Percentiles rank a stretch among this genome's conserved stretches.
phyloP scores from a whole-genome alignment of 2,797 vertebrate genomes.

The Sitta carolinensis region DNA sequence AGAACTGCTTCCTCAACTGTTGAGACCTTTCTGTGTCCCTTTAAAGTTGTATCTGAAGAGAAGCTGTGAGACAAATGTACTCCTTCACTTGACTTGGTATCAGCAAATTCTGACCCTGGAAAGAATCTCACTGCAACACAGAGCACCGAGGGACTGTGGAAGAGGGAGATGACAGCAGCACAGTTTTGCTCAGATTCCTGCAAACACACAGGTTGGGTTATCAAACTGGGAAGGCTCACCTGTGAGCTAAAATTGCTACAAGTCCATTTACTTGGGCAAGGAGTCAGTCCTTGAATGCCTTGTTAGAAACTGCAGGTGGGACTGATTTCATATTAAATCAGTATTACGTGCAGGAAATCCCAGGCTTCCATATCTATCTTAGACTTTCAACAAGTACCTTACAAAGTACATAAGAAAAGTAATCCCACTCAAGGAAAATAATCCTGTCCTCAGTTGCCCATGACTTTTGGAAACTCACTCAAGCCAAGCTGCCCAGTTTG shows the following conservation, averaged over 20 bases:
- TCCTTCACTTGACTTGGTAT: not conserved
- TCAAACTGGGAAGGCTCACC: not conserved
- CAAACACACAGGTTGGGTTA: not conserved
- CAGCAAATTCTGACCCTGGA: not conserved
- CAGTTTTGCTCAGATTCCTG: not conserved
- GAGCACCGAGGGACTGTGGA: not conserved
- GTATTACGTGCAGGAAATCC: not conserved
- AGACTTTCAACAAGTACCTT: not conserved
- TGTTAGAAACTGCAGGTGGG: not conserved
- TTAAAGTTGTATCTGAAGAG: not conserved
- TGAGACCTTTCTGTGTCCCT: not conserved
- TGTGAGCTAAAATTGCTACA: not conserved
- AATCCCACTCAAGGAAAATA: not conserved
- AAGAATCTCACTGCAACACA: not conserved
- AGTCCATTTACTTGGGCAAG: not conserved
- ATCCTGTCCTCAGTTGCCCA: not conserved
- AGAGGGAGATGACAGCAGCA: not conserved
- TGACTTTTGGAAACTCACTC: not conserved
- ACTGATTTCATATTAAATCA: not conserved
- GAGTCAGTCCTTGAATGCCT: not conserved
- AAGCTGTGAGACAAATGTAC: not conserved
- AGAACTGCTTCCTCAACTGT: not conserved
- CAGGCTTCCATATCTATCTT: not conserved
- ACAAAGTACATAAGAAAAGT: not conserved
- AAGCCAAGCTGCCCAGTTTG: not conserved